Percentiles rank a stretch among this genome's conserved stretches.
These are phyloP conservation scores for Salminus brasiliensis DNA, from an alignment of 2,113 vertebrate genomes.

Conservation along the genomic window DNA sequence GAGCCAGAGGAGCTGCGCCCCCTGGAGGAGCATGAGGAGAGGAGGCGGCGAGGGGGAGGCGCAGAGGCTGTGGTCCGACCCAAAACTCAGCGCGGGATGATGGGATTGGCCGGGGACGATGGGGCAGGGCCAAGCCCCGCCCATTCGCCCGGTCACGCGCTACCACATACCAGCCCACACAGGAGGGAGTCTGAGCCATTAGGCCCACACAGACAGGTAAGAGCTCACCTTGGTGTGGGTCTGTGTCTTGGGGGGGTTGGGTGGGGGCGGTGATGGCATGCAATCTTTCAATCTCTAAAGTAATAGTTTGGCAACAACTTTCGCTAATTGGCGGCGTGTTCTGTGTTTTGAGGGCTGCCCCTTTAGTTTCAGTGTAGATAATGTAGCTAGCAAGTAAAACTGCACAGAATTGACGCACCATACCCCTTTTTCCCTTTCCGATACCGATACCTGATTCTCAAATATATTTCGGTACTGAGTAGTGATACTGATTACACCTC, in stretches of 20 bases:
- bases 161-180: conserved; percentile 84
- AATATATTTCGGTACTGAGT: no score
- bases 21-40: conserved; percentile 90
- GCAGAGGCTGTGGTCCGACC: conserved; percentile 83
- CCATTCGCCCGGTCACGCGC: conserved; percentile 90
- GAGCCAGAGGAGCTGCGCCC: conserved; percentile 95
- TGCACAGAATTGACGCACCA: no score
- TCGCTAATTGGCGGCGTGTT: no score
- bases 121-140: conserved; percentile 83
- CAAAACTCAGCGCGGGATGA: conserved; percentile 85
- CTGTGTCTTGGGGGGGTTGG: background rate
- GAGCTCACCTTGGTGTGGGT: conserved; percentile 55
- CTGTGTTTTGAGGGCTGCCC: no score
- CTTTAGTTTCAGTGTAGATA: no score
- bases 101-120: conserved; percentile 89
- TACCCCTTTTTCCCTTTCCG: no score
- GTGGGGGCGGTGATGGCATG: background rate
- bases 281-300: background rate
- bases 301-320: background rate
- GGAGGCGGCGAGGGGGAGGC: conserved; percentile 67
- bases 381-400: background rate
- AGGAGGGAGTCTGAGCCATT: conserved; percentile 92
- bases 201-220: conserved; percentile 97
- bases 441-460: no score
- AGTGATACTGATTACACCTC: no score